Evolutionary conservation across 2,113 vertebrate species (phyloP), one percentile per base, ranked within the genome.

Genomic region (Clarias gariepinus): DNA sequence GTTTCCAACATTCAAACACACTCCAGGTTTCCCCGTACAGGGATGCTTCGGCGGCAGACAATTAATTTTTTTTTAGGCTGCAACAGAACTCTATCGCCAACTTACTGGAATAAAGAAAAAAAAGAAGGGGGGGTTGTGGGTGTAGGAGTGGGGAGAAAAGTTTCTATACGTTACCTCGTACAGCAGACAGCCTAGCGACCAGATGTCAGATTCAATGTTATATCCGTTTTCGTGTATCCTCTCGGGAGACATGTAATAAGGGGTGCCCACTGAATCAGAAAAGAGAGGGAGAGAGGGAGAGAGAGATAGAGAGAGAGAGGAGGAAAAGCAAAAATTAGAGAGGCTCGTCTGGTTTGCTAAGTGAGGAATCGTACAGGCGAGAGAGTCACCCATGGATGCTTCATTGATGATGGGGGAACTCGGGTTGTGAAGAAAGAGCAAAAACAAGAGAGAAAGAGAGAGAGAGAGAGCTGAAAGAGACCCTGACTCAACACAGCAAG

Each of bases 121-220:
- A 16, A 16, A 28, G 33, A 76, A 19, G 25, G 21, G 58, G 82
- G 71, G 64, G 23, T 12, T 10, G 19, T 16, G 30, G 30, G 25
- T 53, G 7, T 5, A 7, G 52, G 25, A 13, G 53, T 57, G n/a
- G 73, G 73, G 82, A 21, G 47, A 58, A 80, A 84, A 53, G 36
- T 84, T 88, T 84, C 86, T 86, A 84, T 88, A 89, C 87, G 36
- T 89, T 96, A 97, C 98, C 97, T 99, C 98, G 1, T 99, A 99
- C 71, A 99, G 94, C 90, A 99, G 95, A 92, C 98, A 99, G 94
- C 98, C 98, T 94, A 99, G 95, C 89, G 98, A 99, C 98, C 98
- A 99, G 96, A 99, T 99, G 95, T 99, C 98, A n/a, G 98, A 99
- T 92, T 99, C 99, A 95, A 99, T 99, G 96, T 99, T 99, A 95